These are phyloP conservation scores for Agrotis puta DNA, from an alignment of 2,888 invertebrate species.

Conservation along the genomic window DNA sequence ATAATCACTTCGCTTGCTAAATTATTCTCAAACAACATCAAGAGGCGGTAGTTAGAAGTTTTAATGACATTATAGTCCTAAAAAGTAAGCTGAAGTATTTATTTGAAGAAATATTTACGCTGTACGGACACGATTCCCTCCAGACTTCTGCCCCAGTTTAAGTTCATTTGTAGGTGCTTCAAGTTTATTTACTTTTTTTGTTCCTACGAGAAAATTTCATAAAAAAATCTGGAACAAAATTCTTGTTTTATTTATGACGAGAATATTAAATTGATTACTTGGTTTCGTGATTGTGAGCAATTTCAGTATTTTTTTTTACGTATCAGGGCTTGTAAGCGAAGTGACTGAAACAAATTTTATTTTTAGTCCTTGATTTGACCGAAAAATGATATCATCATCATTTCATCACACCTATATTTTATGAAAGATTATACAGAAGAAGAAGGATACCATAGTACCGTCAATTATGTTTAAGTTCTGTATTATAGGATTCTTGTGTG, in stretches of 20 bases:
- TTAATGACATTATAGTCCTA: conserved; percentile 46
- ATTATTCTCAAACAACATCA: conserved; percentile 18
- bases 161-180: conserved; percentile 39
- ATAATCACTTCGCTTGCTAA: conserved; percentile 2
- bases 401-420: neutral
- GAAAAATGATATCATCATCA: too few species aligned
- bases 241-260: conserved; percentile 1
- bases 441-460: neutral
- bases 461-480: neutral
- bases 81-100: conserved; percentile 32
- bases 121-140: conserved; percentile 28
- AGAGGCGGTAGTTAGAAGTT: conserved; percentile 30
- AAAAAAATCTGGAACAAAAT: conserved; percentile 3
- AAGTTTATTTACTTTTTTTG: conserved; percentile 32
- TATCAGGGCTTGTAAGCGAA: neutral
- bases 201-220: conserved; percentile 16
- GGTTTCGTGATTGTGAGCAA: conserved; percentile 5
- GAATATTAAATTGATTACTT: conserved; percentile 21
- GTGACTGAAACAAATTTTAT: neutral
- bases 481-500: neutral
- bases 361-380: neutral
- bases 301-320: neutral
- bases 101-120: conserved; percentile 46
- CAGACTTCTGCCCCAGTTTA: conserved; percentile 39
- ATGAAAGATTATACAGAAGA: neutral